Conservation (phyloP, 2,113 vertebrate genomes). For the Synchiropus splendidus region DNA sequence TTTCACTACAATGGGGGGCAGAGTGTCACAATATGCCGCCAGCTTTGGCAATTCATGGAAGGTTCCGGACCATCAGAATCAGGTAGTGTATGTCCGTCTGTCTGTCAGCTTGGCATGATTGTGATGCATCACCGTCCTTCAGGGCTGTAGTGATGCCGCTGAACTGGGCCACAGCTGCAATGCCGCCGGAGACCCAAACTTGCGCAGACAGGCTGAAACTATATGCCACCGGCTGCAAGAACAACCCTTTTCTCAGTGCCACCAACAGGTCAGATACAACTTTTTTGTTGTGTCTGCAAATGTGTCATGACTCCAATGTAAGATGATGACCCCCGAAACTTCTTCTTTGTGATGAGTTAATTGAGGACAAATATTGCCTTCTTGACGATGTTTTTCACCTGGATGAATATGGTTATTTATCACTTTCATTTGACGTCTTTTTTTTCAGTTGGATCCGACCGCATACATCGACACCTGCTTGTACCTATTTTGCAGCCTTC, state of each 20-base stretch:
- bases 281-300: too few species aligned
- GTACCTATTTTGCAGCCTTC: constrained; percentile 65
- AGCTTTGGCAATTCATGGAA: constrained; percentile 85
- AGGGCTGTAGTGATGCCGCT: constrained; percentile 67
- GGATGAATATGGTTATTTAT: too few species aligned
- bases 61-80: constrained; percentile 58
- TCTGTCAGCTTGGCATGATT: too few species aligned
- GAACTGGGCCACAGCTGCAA: constrained; percentile 68
- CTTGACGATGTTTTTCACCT: too few species aligned
- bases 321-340: too few species aligned
- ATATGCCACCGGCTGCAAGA: constrained; percentile 67
- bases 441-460: constrained; percentile 67
- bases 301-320: too few species aligned
- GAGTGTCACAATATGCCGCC: constrained; percentile 59
- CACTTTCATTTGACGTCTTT: constrained; percentile 3
- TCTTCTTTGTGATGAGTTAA: too few species aligned
- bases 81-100: constrained; percentile 37
- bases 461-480: constrained; percentile 74
- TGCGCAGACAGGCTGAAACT: constrained; percentile 48
- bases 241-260: constrained; percentile 72
- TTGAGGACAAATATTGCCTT: too few species aligned
- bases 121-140: background rate
- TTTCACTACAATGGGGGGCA: constrained; percentile 62
- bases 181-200: constrained; percentile 1
- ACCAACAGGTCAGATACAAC: constrained; percentile 73